These are phyloP conservation scores for Eurytoma adleriae DNA, from an alignment of 2,888 invertebrate species.

Conservation along the genomic window DNA sequence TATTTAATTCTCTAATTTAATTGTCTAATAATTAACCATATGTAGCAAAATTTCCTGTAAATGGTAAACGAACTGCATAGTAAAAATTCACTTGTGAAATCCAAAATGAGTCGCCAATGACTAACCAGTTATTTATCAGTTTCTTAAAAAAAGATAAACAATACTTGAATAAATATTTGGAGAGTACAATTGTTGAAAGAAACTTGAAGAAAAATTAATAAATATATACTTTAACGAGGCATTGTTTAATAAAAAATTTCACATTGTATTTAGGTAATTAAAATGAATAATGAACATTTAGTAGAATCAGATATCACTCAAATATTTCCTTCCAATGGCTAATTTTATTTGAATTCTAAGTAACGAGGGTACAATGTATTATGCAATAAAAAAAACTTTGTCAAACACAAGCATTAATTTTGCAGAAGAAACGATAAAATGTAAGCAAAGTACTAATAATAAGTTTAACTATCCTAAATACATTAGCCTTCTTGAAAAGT, in stretches of 20 bases:
- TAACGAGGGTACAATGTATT: slow-evolving; percentile 7
- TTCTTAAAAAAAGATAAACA: neutral
- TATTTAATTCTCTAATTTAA: no score
- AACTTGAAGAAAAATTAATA: no score
- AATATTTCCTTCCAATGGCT: slow-evolving; percentile 2
- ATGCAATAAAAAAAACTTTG: slow-evolving; percentile 19
- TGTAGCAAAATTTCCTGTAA: no score
- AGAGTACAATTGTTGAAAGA: no score
- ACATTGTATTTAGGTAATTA: neutral
- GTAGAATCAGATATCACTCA: slow-evolving; percentile 24
- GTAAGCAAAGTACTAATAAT: neutral
- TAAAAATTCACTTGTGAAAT: no score
- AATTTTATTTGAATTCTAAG: slow-evolving; percentile 23
- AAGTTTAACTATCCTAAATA: neutral
- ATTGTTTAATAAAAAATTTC: no score
- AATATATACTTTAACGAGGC: no score
- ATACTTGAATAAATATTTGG: no score
- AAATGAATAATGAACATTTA: slow-evolving; percentile 23
- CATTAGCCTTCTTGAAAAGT: slow-evolving; percentile 10
- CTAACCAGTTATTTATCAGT: no score
- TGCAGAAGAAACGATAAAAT: neutral
- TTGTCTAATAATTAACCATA: no score
- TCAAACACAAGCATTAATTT: neutral
- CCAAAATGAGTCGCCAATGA: no score
- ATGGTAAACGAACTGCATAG: no score